Evolutionary conservation across 2,113 vertebrate species (phyloP).

Genomic region (Macquaria ambigua): DNA sequence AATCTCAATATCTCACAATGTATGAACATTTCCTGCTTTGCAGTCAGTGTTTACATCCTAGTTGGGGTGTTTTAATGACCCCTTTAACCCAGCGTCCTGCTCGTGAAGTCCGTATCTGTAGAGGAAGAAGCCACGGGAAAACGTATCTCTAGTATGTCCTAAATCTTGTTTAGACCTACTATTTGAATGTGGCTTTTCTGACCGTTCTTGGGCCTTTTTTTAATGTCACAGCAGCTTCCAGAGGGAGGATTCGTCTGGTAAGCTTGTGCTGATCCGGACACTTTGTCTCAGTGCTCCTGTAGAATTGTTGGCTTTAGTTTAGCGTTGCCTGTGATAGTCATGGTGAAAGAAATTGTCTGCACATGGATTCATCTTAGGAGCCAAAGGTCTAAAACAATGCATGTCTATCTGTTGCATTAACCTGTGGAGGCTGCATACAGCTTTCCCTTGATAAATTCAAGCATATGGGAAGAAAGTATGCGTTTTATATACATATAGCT

Average conservation of each 20-base stretch:
- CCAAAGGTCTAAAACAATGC: neutral
- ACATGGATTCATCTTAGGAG: constrained; percentile 24
- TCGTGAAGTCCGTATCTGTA: constrained; percentile 3
- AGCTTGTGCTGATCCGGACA: constrained; percentile 56
- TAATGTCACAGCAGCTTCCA: constrained; percentile 69
- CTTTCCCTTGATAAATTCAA: neutral
- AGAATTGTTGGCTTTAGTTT: constrained; percentile 13
- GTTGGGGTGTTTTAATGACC: constrained; percentile 10
- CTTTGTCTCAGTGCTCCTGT: constrained; percentile 18
- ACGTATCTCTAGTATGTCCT: constrained; percentile 14
- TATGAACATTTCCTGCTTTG: constrained; percentile 46
- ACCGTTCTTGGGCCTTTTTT: constrained; percentile 49
- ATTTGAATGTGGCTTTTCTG: neutral
- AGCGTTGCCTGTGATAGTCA: neutral
- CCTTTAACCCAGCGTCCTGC: constrained; percentile 38
- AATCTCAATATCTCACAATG: neutral
- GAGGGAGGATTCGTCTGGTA: constrained; percentile 72
- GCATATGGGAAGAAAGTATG: neutral
- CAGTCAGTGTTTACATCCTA: constrained; percentile 24
- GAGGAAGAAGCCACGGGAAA: constrained; percentile 16
- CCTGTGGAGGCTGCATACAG: neutral
- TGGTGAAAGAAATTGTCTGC: neutral
- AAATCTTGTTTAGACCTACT: neutral
- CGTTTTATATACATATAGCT: neutral
- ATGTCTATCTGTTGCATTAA: constrained; percentile 2